Base-by-base conservation (phyloP, 2,113 vertebrate genomes). In the Grammomys dolichurus region DNA sequence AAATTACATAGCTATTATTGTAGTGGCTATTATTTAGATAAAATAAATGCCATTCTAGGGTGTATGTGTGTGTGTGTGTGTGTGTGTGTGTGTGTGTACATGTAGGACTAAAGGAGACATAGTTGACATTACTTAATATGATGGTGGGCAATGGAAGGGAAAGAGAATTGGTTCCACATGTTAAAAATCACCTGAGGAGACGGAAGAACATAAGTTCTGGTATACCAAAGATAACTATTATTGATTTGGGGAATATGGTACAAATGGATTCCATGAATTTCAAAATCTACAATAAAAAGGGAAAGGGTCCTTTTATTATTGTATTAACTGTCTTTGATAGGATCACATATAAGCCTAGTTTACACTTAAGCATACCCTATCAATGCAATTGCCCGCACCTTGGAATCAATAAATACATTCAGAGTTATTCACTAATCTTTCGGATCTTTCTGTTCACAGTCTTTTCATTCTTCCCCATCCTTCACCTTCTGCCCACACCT, bases 151-250 rank as follows among this genome's bases (percentile, higher is more conserved):
- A 54, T 40, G 36, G 65, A 95, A 31, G n/a, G 40, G 16, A 92
- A 86, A 72, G 1, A 67, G 75, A 93, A 97, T 95, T 51, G 1
- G 0, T 91, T 96, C 94, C 96, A 97, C 96, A 96, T 96, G 93
- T 86, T 89, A 77, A 97, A 96, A 96, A 94, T 89, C 95, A 97
- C 82, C 82, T 92, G 78, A 26, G 81, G 92, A 96, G 77, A 87
- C 87, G 82, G 90, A 95, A 97, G 94, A 95, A 96, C 95, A 76
- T 92, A 87, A 82, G 63, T 92, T 97, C 90, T 96, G 91, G n/a
- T 58, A 46, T 72, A 95, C 0, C 31, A 87, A 93, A 96, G 77
- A 95, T 87, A 97, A 84, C 51, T 40, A 9, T 89, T 93, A 87
- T 40, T 85, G 73, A 93, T 88, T 94, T 90, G 58, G 69, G 9